Base-by-base conservation (phyloP, 1,140 invertebrate genomes). In the Subanguina moxae region DNA sequence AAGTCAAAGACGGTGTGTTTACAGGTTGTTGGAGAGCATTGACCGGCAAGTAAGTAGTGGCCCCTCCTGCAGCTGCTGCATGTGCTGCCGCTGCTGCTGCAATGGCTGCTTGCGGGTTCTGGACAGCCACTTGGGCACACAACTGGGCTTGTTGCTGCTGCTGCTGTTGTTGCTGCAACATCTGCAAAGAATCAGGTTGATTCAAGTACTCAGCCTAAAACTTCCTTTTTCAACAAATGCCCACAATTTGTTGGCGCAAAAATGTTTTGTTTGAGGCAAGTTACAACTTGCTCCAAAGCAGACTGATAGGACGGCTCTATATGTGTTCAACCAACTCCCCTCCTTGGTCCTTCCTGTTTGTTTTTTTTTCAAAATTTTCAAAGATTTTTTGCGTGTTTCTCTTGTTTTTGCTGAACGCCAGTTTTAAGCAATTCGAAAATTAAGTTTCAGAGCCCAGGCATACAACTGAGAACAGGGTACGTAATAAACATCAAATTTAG, bases 81-180 rank as follows among this genome's bases (percentile, higher is more conserved):
- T 32, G 32, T 1, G 46, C 32, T 38, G 32, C 32, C 3, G 65
- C 65, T 23, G 21, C 59, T 23, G 57, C 11, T 43, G 45, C 32
- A 46, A 43, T 52, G 21, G 45, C 45, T n/a, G 66, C 27, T 30
- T 43, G 28, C 61, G 46, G 27, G 15, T 48, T 65, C 17, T 68
- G 52, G 8, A n/a, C 38, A 3, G 57, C 57, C 15, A 42, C 43
- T 19, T 27, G 64, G n/a, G 76, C 59, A 32, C 69, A 30, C 17
- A 70, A 21, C 38, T 71, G 76, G 8, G 72, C 64, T 23, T 73
- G 71, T 28, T 73, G 70, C 57, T 77, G 75, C 38, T 74, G 73
- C 19, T 46, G 62, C 38, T 62, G 59, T 15, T 65, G 56, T 9
- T 63, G 62, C 66, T 69, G 72, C n/a, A 76, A 38, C 32, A 38